Conservation (phyloP, 2,797 vertebrate genomes). For the Eutrigla gurnardus region DNA sequence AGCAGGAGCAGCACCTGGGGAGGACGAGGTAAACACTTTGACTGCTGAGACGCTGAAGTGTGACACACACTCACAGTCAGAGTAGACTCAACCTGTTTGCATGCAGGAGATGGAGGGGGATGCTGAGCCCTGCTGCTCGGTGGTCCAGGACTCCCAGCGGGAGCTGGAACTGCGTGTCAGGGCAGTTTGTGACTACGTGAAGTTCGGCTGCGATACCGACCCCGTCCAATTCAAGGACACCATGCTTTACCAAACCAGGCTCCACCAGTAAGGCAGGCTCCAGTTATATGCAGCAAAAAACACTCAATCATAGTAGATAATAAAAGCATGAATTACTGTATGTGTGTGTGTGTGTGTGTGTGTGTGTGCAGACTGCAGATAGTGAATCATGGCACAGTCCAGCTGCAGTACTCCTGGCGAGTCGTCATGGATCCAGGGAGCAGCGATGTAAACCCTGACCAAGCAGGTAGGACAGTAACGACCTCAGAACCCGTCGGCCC, state of each 20-base stretch:
- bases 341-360: slow-evolving; percentile 1
- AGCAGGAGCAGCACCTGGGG: slow-evolving; percentile 39
- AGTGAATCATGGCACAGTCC: slow-evolving; percentile 84
- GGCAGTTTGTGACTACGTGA: slow-evolving; percentile 81
- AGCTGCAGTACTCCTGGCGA: slow-evolving; percentile 87
- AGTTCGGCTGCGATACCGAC: slow-evolving; percentile 75
- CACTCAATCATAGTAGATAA: too few species aligned
- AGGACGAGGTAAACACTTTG: slow-evolving; percentile 81
- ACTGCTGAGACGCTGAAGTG: neutral
- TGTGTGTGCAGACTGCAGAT: slow-evolving; percentile 82
- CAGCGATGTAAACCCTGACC: slow-evolving; percentile 46
- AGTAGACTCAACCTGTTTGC: slow-evolving; percentile 5
- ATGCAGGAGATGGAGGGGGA: slow-evolving; percentile 84
- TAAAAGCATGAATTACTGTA: neutral
- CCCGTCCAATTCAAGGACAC: slow-evolving; percentile 87
- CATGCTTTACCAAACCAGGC: slow-evolving; percentile 87
- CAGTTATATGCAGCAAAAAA: neutral
- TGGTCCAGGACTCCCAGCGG: slow-evolving; percentile 81
- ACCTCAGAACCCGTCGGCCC: too few species aligned
- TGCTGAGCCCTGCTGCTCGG: slow-evolving; percentile 83
- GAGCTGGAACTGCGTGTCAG: slow-evolving; percentile 86
- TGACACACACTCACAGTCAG: neutral
- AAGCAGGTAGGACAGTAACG: slow-evolving; percentile 62
- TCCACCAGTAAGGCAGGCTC: slow-evolving; percentile 84
- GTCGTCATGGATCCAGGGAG: slow-evolving; percentile 66